Conservation (phyloP, 1,140 invertebrate species). For the Lordiphosa stackelbergi region DNA sequence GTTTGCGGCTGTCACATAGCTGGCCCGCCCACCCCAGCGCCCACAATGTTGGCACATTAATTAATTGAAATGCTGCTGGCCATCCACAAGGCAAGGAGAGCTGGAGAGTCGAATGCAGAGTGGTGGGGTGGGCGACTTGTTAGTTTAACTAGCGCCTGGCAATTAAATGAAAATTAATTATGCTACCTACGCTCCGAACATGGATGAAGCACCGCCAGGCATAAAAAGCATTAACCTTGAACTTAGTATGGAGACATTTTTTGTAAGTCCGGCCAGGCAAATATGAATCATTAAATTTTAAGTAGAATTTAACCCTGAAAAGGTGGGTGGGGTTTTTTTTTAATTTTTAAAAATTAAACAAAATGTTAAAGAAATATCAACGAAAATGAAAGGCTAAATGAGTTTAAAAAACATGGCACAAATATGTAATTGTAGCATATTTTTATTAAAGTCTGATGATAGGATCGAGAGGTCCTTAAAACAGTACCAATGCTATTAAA, state of each 20-base stretch:
- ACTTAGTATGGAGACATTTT: conserved; percentile 33
- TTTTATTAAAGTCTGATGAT: too few relatives aligned
- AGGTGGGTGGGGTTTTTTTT: too few relatives aligned
- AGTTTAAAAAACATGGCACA: too few relatives aligned
- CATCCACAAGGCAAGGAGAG: conserved; percentile 11
- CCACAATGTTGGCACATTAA: conserved; percentile 73
- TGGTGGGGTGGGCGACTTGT: conserved; percentile 40
- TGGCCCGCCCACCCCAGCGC: conserved; percentile 15
- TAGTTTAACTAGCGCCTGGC: conserved; percentile 71
- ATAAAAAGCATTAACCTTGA: conserved; percentile 57
- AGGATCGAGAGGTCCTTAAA: too few relatives aligned
- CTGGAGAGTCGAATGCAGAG: not conserved
- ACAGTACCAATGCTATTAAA: too few relatives aligned
- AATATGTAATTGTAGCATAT: too few relatives aligned
- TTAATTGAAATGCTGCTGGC: conserved; percentile 71
- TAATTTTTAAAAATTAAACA: too few relatives aligned
- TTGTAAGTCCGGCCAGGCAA: not conserved
- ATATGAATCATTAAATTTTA: not conserved
- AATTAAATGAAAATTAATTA: conserved; percentile 74
- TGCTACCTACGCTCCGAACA: conserved; percentile 51
- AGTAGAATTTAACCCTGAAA: not conserved
- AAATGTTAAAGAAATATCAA: too few relatives aligned
- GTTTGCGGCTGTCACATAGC: conserved; percentile 57
- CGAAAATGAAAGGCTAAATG: too few relatives aligned
- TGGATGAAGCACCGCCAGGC: conserved; percentile 14